Conservation (phyloP, 2,797 vertebrate species). For the Tadarida brasiliensis region DNA sequence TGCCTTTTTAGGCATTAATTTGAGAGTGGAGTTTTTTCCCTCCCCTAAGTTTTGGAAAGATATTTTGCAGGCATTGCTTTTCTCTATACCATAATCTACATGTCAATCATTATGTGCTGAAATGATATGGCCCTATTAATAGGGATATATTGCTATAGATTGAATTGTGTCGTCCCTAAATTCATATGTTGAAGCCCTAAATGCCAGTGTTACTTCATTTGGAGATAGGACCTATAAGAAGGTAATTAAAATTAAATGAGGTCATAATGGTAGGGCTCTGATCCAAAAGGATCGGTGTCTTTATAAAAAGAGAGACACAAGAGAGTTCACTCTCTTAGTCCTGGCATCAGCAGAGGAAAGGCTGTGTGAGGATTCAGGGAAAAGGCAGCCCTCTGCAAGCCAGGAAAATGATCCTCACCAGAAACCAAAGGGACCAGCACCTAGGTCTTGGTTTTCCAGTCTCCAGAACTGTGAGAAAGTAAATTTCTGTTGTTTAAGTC, state of each 20-base stretch:
- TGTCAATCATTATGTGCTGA: neutral
- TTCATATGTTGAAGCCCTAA: neutral
- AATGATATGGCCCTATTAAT: neutral
- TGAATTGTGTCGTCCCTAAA: neutral
- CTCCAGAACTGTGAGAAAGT: neutral
- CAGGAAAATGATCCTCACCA: neutral
- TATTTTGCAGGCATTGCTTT: neutral
- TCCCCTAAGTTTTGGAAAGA: neutral
- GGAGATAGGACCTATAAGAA: neutral
- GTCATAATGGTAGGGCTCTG: neutral
- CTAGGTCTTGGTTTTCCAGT: neutral
- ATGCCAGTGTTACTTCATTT: neutral
- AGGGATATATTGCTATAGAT: neutral
- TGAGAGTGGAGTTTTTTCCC: neutral
- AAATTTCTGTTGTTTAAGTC: neutral
- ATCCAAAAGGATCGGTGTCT: neutral
- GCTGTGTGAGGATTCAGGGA: neutral
- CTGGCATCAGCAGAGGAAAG: neutral
- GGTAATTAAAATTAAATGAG: neutral
- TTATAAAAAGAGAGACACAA: neutral
- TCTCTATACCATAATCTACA: neutral
- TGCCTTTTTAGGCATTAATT: constrained; percentile 21
- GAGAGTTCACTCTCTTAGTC: neutral
- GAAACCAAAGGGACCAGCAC: neutral
- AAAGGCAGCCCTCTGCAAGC: neutral